phyloP scores from a whole-genome alignment of 2,113 vertebrate genomes.

The Callipepla californica region DNA sequence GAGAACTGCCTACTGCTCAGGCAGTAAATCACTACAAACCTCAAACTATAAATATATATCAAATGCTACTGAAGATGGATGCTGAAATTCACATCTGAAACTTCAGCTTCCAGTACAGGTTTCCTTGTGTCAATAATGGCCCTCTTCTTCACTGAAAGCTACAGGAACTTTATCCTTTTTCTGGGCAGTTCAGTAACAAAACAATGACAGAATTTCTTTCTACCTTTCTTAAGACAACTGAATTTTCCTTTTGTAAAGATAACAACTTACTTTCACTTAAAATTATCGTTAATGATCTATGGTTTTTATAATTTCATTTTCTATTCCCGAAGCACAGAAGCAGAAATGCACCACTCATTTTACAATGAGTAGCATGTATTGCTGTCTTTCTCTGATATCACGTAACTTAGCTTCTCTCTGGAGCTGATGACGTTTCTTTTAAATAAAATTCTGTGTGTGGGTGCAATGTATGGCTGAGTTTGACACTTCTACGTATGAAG shows the following conservation, averaged over 20 bases:
- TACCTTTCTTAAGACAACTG: not conserved
- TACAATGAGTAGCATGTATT: not conserved
- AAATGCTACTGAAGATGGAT: not conserved
- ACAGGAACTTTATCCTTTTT: not conserved
- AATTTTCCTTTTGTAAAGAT: not conserved
- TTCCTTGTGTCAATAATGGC: not conserved
- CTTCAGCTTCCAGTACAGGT: not conserved
- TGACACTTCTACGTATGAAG: not conserved
- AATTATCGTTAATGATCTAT: not conserved
- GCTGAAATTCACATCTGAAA: not conserved
- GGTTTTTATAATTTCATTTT: not conserved
- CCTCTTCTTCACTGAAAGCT: not conserved
- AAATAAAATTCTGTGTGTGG: not conserved
- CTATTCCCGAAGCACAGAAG: not conserved
- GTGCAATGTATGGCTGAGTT: not conserved
- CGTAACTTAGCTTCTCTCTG: not conserved
- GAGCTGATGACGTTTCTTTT: not conserved
- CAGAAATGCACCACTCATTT: not conserved
- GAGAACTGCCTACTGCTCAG: not conserved
- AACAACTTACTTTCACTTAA: not conserved
- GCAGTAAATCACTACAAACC: not conserved
- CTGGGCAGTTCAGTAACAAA: not conserved
- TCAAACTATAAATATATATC: not conserved
- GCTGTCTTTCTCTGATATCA: not conserved
- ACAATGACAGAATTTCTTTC: not conserved